A percentile compares a stretch with the other conserved stretches of the same genome.
These are phyloP conservation scores for Amphiprion ocellaris DNA, from an alignment of 2,113 vertebrate genomes.

Conservation along the genomic window DNA sequence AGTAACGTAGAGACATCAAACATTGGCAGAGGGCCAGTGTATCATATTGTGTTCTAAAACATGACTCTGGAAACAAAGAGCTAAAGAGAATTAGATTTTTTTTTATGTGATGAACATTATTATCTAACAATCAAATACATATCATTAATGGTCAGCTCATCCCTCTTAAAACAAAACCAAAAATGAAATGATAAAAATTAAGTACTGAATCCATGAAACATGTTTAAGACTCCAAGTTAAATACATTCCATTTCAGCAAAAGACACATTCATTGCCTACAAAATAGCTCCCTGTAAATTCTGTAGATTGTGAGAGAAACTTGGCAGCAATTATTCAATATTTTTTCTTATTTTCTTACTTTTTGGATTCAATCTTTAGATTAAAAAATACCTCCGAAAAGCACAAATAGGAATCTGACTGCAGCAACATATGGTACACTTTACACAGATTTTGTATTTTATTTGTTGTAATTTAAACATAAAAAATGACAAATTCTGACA, in stretches of 20 bases:
- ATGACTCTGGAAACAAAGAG: background rate
- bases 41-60: slow-evolving; percentile 6
- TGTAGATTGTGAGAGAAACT: background rate
- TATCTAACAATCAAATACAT: background rate
- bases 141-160: background rate
- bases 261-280: slow-evolving; percentile 19
- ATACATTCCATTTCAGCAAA: slow-evolving; percentile 10
- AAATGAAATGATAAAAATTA: background rate
- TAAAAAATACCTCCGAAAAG: slow-evolving; percentile 40
- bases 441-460: slow-evolving; percentile 4
- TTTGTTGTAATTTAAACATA: background rate
- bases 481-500: background rate
- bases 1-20: slow-evolving; percentile 15
- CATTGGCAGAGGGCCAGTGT: background rate
- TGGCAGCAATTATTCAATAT: background rate
- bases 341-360: slow-evolving; percentile 4
- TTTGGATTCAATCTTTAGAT: background rate
- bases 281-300: background rate
- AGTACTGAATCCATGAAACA: slow-evolving; percentile 9
- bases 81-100: background rate
- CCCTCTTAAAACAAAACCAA: slow-evolving; percentile 4
- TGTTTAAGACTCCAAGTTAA: slow-evolving; percentile 1
- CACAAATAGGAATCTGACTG: slow-evolving; percentile 35
- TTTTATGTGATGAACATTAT: background rate
- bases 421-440: background rate